Evolutionary conservation across 2,888 invertebrate species (phyloP), one percentile per base, ranked within the genome.

Genomic region (Dendrolimus houi): DNA sequence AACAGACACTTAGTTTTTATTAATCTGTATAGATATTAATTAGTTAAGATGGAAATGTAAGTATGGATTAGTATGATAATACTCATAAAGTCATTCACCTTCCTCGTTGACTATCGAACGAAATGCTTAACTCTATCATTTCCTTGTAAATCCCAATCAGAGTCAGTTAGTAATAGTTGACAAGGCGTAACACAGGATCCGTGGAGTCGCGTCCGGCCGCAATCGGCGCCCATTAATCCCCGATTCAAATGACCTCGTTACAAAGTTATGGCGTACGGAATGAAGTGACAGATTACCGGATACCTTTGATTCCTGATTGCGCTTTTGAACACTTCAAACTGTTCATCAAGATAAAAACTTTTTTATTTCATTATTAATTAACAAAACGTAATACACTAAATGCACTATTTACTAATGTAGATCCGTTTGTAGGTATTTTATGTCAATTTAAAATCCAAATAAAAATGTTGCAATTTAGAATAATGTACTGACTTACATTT

Each of bases 121-220:
- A 47, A 12, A 10, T 12, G 47, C 8, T 12, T 47, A 47, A 47
- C 47, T 47, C 9, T 47, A 12, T 10, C 47, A 47, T 12, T 47
- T 47, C 47, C 47, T 47, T 47, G 12, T 47, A 47, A 47, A 29
- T 29, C 29, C 47, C 47, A 47, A 47, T 47, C 47, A 8, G 6
- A 47, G 9, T 57, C 52, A 54, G 13, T 57, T 53, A 55, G 52
- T 54, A 54, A 57, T 53, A 42, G 57, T 57, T 29, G 29, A 57
- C 57, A 53, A 29, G 54, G 52, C 57, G 57, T 40, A 55, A 57
- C 57, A 52, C 41, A 52, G 17, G 54, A 57, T 54, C 29, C 47
- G 41, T 12, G 56, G 53, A 53, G 55, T 41, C 41, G n/a, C 13
- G 14, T 41, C 13, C 41, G 53, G 53, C 52, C 53, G 29, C 57